Evolutionary conservation across 2,797 vertebrate species (phyloP).

Genomic region (Amblyopsis hoosieri): DNA sequence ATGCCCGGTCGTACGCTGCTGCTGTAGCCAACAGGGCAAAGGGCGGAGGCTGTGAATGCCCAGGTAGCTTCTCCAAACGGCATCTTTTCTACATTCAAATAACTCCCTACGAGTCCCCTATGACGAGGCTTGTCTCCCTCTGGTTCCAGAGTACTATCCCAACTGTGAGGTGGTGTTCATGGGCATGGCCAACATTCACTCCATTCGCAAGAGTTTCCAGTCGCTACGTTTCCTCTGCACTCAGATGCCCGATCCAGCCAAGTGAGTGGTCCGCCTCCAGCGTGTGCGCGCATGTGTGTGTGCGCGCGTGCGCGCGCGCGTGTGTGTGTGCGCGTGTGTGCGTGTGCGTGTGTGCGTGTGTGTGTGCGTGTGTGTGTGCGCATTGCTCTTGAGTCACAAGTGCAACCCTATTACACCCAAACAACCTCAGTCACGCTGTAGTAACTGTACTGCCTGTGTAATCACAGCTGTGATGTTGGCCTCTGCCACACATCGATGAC

Average conservation of each 20-base stretch:
- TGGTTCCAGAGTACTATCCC: constrained; percentile 91
- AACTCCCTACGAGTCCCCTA: too few relatives aligned
- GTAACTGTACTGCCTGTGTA: constrained; percentile 38
- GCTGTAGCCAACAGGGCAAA: constrained; percentile 97
- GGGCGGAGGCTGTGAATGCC: constrained; percentile 96
- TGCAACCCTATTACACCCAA: constrained; percentile 18
- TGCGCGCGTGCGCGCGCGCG: too few relatives aligned
- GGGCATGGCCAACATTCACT: constrained; percentile 99
- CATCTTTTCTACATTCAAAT: background rate
- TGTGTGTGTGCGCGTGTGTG: too few relatives aligned
- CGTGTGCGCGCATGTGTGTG: background rate
- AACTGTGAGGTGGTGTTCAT: constrained; percentile 99
- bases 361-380: too few relatives aligned
- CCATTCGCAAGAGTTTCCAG: constrained; percentile 98
- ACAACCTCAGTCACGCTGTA: constrained; percentile 8
- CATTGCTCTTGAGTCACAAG: background rate
- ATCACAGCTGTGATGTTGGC: constrained; percentile 38
- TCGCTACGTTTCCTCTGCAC: constrained; percentile 95
- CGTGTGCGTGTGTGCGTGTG: too few relatives aligned
- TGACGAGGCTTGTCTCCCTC: constrained; percentile 3
- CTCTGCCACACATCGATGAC: constrained; percentile 47
- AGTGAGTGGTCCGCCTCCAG: constrained; percentile 78
- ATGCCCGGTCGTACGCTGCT: constrained; percentile 93
- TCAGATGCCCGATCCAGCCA: constrained; percentile 97
- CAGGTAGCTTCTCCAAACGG: constrained; percentile 78